Percentiles rank a stretch among this genome's conserved stretches.
These are phyloP conservation scores for Aphaenogaster rudis DNA, from an alignment of 1,140 invertebrate species.

Conservation along the genomic window DNA sequence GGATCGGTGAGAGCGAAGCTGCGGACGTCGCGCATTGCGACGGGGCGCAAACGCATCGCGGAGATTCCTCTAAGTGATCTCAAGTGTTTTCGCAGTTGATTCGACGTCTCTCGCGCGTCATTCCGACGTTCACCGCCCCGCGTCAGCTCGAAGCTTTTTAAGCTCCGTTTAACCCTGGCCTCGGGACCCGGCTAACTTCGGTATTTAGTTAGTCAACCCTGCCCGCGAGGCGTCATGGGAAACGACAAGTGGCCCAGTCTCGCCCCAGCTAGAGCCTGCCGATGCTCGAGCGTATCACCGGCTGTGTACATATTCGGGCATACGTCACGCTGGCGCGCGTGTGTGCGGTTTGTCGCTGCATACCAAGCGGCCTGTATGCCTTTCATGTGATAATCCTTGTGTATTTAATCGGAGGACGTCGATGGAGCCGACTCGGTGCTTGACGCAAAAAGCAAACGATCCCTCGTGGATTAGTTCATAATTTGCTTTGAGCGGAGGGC, in stretches of 20 bases:
- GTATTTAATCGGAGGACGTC: conserved; percentile 80
- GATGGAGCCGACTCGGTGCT: conserved; percentile 59
- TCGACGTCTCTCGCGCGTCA: conserved; percentile 78
- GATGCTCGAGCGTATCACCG: conserved; percentile 42
- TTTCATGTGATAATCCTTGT: conserved; percentile 84
- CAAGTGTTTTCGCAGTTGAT: conserved; percentile 86
- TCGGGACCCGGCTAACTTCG: conserved; percentile 82
- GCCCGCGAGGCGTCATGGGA: conserved; percentile 85
- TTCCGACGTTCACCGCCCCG: conserved; percentile 6
- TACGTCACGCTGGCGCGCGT: conserved; percentile 1
- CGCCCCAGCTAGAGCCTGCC: background rate
- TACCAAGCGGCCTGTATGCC: conserved; percentile 62
- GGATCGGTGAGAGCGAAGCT: conserved; percentile 8
- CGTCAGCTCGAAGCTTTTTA: conserved; percentile 78
- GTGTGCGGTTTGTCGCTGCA: conserved; percentile 49
- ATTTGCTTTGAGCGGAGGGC: conserved; percentile 63
- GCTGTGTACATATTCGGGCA: conserved; percentile 40
- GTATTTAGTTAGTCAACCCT: conserved; percentile 87
- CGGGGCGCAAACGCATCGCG: conserved; percentile 35
- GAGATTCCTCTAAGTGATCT: conserved; percentile 77
- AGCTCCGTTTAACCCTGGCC: conserved; percentile 86
- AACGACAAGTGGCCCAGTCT: conserved; percentile 84
- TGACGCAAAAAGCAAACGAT: conserved; percentile 69
- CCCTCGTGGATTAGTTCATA: conserved; percentile 74
- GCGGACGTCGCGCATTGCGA: conserved; percentile 13